Evolutionary conservation across 64 coral and sea anemone genomes (phyloP).

Genomic region (Catalaphyllia jardinei): DNA sequence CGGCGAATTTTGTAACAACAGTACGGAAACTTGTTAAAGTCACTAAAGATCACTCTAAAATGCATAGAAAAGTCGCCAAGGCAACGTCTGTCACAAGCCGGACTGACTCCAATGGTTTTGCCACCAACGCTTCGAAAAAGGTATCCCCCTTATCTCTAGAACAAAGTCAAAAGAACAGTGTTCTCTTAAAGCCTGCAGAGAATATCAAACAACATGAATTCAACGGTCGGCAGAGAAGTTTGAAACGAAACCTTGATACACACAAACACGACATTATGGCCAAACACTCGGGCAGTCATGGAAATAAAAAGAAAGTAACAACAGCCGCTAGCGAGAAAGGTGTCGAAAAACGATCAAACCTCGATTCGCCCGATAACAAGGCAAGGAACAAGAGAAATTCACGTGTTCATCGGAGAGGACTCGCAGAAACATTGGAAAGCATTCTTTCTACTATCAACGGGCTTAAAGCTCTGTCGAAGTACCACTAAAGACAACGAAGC

Average conservation of each 20-base stretch:
- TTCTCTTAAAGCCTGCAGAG: background rate
- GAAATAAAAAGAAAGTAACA: background rate
- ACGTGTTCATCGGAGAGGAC: background rate
- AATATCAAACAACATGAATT: background rate
- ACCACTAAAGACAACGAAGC: background rate
- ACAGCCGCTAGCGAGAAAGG: background rate
- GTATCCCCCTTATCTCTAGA: background rate
- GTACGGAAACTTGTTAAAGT: constrained; percentile 62
- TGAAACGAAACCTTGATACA: background rate
- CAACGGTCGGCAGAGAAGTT: background rate
- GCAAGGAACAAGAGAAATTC: background rate
- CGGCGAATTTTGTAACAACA: constrained; percentile 53
- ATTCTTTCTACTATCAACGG: constrained; percentile 12
- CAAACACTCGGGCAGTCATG: background rate
- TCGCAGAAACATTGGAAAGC: constrained; percentile 31
- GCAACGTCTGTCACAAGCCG: background rate
- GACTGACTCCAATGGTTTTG: background rate
- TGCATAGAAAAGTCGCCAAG: background rate
- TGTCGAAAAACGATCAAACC: background rate
- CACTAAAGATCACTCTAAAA: constrained; percentile 27
- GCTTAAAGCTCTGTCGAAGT: background rate
- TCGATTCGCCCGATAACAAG: background rate
- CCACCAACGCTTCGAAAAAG: background rate
- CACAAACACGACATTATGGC: background rate
- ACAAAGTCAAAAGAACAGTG: background rate